phyloP scores from a whole-genome alignment of 2,888 invertebrate species.

The Nephrocerus scutellatus region DNA sequence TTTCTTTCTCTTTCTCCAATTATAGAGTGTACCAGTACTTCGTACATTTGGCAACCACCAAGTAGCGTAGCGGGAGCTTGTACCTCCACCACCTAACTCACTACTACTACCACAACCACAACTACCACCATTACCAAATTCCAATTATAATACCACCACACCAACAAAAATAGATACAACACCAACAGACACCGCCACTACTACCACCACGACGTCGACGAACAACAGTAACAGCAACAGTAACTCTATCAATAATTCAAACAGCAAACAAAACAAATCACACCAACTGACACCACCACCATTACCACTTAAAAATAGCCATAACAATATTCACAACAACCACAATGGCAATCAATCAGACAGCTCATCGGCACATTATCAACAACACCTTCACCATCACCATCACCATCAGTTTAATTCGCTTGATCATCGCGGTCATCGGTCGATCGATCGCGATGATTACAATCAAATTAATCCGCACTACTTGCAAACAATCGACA shows the following conservation, averaged over 20 bases:
- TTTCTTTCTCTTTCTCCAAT: constrained; percentile 23
- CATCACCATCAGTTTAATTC: constrained; percentile 35
- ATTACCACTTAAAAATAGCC: constrained; percentile 36
- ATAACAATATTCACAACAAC: constrained; percentile 11
- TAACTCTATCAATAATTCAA: constrained; percentile 27
- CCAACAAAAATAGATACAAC: constrained; percentile 19
- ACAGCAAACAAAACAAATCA: constrained; percentile 21
- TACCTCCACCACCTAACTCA: constrained; percentile 31
- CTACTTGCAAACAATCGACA: constrained; percentile 42
- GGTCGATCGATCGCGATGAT: constrained; percentile 24
- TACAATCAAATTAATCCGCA: constrained; percentile 42
- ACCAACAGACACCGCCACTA: constrained; percentile 19
- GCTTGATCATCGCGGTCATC: constrained; percentile 33
- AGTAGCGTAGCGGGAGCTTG: constrained; percentile 49
- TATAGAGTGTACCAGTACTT: constrained; percentile 48
- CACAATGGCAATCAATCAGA: not conserved
- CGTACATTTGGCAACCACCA: constrained; percentile 49
- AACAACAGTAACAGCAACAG: constrained; percentile 27
- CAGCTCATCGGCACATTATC: constrained; percentile 18
- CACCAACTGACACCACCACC: constrained; percentile 29
- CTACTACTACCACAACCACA: constrained; percentile 24
- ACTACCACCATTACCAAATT: constrained; percentile 20
- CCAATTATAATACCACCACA: too few relatives aligned
- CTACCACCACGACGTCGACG: constrained; percentile 18
- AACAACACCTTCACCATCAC: constrained; percentile 17